Evolutionary conservation across 2,113 vertebrate species (phyloP).

Genomic region (Naja naja): DNA sequence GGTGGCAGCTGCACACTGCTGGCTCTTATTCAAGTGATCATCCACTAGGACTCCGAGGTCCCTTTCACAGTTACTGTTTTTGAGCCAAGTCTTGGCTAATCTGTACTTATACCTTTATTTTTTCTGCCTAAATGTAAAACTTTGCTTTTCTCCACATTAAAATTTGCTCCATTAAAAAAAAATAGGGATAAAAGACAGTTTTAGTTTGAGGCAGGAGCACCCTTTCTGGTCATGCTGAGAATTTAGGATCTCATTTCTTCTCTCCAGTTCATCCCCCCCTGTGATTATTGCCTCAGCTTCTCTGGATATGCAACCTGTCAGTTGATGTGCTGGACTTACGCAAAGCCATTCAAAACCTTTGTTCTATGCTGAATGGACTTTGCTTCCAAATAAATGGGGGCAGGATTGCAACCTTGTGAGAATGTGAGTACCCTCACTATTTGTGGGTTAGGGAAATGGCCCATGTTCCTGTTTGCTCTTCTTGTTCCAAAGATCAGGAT

Average conservation of each 20-base stretch:
- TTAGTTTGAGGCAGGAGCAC: not conserved
- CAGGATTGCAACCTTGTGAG: not conserved
- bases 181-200: constrained; percentile 18
- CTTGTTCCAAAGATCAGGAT: not conserved
- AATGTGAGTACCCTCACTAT: not conserved
- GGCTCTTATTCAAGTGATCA: too few species aligned
- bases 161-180: constrained; percentile 16
- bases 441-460: not conserved
- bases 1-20: too few species aligned
- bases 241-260: not conserved
- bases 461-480: not conserved
- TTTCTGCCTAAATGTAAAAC: too few species aligned
- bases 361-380: not conserved
- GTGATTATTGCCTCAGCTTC: not conserved
- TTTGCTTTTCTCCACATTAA: too few species aligned
- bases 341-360: not conserved
- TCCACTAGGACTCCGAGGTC: too few species aligned
- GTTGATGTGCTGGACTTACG: not conserved
- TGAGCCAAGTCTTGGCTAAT: too few species aligned
- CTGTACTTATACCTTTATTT: too few species aligned
- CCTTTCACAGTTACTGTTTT: too few species aligned
- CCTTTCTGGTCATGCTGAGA: not conserved
- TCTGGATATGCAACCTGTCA: not conserved
- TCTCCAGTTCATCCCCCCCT: not conserved
- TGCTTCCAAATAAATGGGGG: not conserved